Conservation (phyloP, 2,113 vertebrate genomes). For the Strix uralensis region DNA sequence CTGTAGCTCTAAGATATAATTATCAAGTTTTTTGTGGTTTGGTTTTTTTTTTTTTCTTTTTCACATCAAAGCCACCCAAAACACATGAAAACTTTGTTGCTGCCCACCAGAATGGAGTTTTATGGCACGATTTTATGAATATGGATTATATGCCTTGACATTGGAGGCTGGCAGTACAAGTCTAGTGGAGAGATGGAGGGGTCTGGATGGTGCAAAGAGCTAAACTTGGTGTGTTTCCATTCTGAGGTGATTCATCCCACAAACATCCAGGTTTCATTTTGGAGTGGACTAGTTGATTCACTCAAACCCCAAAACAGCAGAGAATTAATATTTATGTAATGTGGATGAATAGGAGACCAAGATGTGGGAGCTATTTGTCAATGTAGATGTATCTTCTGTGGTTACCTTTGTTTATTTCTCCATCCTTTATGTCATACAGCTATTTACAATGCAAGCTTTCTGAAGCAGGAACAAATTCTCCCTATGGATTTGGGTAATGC, state of each 20-base stretch:
- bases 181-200: not conserved
- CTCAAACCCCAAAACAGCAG: not conserved
- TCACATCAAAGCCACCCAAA: not conserved
- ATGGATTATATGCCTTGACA: not conserved
- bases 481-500: not conserved
- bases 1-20: not conserved
- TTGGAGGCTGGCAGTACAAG: not conserved
- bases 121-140: not conserved
- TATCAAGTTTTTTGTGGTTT: no score
- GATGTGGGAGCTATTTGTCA: not conserved
- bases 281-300: not conserved
- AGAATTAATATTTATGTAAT: not conserved
- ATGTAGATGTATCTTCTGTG: not conserved
- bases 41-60: not conserved
- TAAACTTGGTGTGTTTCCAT: not conserved
- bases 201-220: not conserved
- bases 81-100: not conserved
- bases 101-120: not conserved
- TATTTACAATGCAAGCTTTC: not conserved
- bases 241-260: not conserved
- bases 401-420: not conserved
- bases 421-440: not conserved
- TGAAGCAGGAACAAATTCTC: conserved; percentile 1
- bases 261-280: not conserved
- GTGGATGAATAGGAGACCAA: not conserved